Base-by-base conservation (phyloP, 1,140 invertebrate species). In the Drosophila murphyi region DNA sequence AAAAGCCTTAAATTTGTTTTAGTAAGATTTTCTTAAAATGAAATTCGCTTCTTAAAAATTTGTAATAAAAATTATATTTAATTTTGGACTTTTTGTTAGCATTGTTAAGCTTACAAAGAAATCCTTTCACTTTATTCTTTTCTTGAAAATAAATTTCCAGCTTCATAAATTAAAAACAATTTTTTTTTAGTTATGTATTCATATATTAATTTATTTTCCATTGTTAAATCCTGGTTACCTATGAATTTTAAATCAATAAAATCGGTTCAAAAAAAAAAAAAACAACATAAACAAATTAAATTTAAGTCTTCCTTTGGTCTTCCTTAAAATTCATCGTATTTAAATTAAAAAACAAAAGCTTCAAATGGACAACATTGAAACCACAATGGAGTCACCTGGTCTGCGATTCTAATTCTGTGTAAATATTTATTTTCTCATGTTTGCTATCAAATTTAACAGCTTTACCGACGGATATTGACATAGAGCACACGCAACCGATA, bases 401-500 rank as follows among this genome's bases (percentile, higher is more conserved):
- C 10, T 31, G 67, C 4, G 3, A 2, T 7, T 2, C 4, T 7
- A 50, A 2, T 34, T 3, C 1, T 20, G 20, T 20, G 20, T 20
- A 20, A 20, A 35, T 29, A 6, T 3, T 28, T 3, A 20, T 12
- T 6, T 3, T 61, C 12, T 43, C 1, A 29, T 35, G 5, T 3
- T 7, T 20, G 7, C 4, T 12, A 4, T 62, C 12, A 0, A 7
- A 48, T 34, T 31, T 3, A 10, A 31, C 50, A 73, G 64, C 10
- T 8, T 6, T 61, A n/a, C 39, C 45, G 6, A 47, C 60, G 28
- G 20, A 55, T 1, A 63, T 60, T n/a, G 76, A 80, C 6, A 54
- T 48, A 1, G 43, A 72, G n/a, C 61, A 68, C 32, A 57, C 73
- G 3, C 69, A 64, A 6, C 64, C 54, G 5, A 73, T 82, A n/a